Conservation (phyloP, 2,888 invertebrate species). For the Trichacis sp. region DNA sequence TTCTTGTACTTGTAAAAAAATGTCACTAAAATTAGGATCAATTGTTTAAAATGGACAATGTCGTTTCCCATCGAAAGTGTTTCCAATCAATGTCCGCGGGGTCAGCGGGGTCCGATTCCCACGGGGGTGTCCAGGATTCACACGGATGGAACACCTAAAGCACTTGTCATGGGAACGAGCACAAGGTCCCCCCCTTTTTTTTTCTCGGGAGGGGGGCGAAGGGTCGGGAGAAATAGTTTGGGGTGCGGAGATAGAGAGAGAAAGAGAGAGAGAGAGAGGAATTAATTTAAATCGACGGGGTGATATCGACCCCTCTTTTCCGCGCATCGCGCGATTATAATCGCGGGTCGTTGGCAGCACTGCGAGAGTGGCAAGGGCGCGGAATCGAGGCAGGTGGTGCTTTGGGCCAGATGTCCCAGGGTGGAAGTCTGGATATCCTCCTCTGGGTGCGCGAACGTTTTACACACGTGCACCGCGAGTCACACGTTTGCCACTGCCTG, state of each 20-base stretch:
- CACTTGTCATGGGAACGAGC: slow-evolving; percentile 69
- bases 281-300: slow-evolving; percentile 28
- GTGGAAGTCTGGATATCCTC: slow-evolving; percentile 59
- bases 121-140: slow-evolving; percentile 67
- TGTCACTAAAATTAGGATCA: no score
- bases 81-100: no score
- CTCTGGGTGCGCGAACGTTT: slow-evolving; percentile 48
- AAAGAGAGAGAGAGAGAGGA: no score
- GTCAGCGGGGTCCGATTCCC: no score
- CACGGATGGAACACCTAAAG: slow-evolving; percentile 56
- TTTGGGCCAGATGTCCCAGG: slow-evolving; percentile 68
- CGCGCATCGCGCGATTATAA: slow-evolving; percentile 40
- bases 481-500: slow-evolving; percentile 7
- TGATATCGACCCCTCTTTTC: neutral
- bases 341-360: slow-evolving; percentile 47
- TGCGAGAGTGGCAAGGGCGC: slow-evolving; percentile 57
- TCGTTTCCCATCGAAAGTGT: no score
- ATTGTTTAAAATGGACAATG: no score
- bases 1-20: no score
- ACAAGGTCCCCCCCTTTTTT: slow-evolving; percentile 44
- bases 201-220: no score
- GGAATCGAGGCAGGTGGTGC: slow-evolving; percentile 67
- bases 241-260: no score
- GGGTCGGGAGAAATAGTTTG: no score
- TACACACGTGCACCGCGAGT: slow-evolving; percentile 31